A percentile compares a stretch with the other conserved stretches of the same genome.
phyloP scores from a whole-genome alignment of 2,797 vertebrate species.

The Tauraco hartlaubi region DNA sequence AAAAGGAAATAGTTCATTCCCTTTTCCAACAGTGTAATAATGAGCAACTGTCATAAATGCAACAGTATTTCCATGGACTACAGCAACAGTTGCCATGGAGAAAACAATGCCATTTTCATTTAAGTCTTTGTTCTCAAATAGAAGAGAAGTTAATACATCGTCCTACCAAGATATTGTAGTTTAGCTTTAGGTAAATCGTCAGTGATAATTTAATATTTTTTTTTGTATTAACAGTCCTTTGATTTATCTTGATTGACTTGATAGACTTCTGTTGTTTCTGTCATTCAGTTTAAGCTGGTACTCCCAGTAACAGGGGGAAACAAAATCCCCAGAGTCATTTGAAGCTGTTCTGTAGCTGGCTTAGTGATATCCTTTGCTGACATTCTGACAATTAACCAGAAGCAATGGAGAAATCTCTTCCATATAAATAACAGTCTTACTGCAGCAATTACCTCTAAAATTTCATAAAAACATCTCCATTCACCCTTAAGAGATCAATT shows the following conservation, averaged over 20 bases:
- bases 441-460: neutral
- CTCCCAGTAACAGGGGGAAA: rapidly evolving
- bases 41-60: neutral
- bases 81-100: neutral
- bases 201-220: neutral
- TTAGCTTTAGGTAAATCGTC: neutral
- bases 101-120: neutral
- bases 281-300: neutral
- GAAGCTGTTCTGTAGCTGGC: neutral
- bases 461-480: neutral
- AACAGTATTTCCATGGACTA: neutral
- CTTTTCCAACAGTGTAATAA: neutral
- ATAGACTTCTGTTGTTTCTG: neutral
- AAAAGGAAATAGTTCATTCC: neutral
- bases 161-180: neutral
- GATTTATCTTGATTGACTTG: neutral
- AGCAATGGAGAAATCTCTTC: neutral
- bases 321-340: rapidly evolving
- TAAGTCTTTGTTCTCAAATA: neutral
- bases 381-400: neutral
- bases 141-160: neutral
- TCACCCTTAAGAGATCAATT: neutral
- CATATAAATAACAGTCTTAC: neutral
- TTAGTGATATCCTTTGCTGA: neutral
- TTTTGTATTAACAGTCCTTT: neutral